Evolutionary conservation across 2,797 vertebrate genomes (phyloP).

Genomic region (Borostomias antarcticus): DNA sequence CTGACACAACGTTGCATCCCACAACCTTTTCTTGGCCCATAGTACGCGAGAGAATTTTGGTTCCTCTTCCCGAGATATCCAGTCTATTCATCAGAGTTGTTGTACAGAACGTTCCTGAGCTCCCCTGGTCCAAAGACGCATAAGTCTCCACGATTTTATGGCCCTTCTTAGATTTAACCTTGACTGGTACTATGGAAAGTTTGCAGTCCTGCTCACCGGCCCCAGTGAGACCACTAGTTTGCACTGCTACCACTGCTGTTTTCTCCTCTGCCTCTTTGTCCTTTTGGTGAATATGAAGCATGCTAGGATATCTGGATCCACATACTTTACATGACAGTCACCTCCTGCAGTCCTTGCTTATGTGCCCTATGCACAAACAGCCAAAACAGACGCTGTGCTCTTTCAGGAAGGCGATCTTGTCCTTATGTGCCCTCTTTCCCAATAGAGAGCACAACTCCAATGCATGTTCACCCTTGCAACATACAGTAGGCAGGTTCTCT

Average conservation of each 20-base stretch:
- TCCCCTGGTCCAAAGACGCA: neutral
- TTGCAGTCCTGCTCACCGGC: neutral
- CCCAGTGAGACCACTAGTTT: conserved; percentile 15
- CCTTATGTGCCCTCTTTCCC: conserved; percentile 4
- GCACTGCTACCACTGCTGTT: neutral
- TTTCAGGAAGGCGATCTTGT: conserved; percentile 13
- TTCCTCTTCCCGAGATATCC: too few species aligned
- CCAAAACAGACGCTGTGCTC: conserved; percentile 21
- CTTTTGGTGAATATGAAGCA: neutral
- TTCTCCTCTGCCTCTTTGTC: too few species aligned
- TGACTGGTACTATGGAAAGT: conserved; percentile 14
- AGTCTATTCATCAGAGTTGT: too few species aligned
- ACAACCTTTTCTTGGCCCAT: neutral
- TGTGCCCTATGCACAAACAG: conserved; percentile 1
- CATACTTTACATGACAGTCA: neutral
- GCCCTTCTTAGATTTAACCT: conserved; percentile 4
- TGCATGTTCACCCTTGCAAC: too few species aligned
- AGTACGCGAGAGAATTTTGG: neutral
- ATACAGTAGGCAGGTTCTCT: too few species aligned
- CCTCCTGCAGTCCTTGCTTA: neutral
- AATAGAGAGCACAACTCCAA: conserved; percentile 18
- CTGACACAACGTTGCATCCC: neutral
- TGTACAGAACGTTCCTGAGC: too few species aligned
- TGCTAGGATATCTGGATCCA: neutral
- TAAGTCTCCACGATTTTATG: conserved; percentile 3